Percentiles rank a stretch among this genome's conserved stretches.
Conservation (phyloP, 2,113 vertebrate species). For the Aplodontia rufa region DNA sequence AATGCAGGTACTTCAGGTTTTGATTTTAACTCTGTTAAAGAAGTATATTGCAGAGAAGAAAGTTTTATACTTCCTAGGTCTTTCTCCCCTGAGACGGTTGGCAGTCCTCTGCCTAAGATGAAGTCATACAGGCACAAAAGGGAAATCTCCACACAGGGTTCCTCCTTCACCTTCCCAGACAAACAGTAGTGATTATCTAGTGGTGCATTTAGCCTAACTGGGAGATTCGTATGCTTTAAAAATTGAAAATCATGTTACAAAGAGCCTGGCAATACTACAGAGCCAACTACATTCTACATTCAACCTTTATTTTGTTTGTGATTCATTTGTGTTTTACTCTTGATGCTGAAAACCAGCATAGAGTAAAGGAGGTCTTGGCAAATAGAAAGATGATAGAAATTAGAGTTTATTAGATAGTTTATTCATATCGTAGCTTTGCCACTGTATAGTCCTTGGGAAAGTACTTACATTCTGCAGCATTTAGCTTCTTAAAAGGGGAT, state of each 20-base stretch:
- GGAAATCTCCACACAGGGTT: fast-evolving
- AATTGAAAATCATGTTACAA: not conserved
- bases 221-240: not conserved
- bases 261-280: not conserved
- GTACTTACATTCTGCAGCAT: not conserved
- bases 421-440: not conserved
- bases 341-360: not conserved
- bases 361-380: not conserved
- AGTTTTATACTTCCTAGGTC: not conserved
- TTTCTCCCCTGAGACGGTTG: not conserved
- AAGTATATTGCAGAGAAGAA: not conserved
- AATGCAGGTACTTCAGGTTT: slow-evolving; percentile 35
- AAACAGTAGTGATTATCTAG: not conserved
- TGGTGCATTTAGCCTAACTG: not conserved
- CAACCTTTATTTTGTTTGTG: not conserved
- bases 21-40: not conserved
- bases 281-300: not conserved
- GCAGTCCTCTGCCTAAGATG: not conserved
- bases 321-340: not conserved
- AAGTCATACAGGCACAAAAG: not conserved
- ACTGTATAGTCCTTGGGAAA: not conserved
- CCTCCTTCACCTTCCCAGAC: not conserved
- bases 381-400: not conserved
- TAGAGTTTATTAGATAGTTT: not conserved
- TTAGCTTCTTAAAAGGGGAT: not conserved